Base-by-base conservation (phyloP, 2,797 vertebrate genomes). In the Pagetopsis macropterus region DNA sequence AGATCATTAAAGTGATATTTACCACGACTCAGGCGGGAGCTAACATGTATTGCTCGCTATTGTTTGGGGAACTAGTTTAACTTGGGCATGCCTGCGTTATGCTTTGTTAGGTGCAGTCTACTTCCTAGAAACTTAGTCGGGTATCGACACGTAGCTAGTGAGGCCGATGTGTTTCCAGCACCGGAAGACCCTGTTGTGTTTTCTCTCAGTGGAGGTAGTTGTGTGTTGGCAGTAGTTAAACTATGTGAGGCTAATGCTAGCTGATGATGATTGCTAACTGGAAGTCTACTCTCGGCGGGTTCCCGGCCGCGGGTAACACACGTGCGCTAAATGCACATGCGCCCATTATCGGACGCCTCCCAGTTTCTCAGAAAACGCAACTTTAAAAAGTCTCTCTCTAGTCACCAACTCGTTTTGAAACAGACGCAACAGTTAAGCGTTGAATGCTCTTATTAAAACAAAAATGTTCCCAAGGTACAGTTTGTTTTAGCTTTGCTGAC, bases 51-150 rank as follows among this genome's bases (percentile, higher is more conserved):
- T 56, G 62, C 33, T 78, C 76, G 81, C 85, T 88, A 86, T 92
- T 92, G 92, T 92, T 90, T 87, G 69, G 70, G 72, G 72, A 89
- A 92, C 84, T 89, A 91, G 85, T 90, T 91, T 55, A 91, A 93
- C 82, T 91, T 91, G 65, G 27, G 76, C 81, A 82, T 90, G 85
- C 84, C 87, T 37, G 33, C 33, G 33, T 37, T 81, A 15, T 63
- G 88, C 82, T 88, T 87, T 88, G 85, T 90, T 76, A 62, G 69
- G 75, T 75, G 58, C 70, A 54, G 70, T 66, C 82, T 70, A 88
- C 86, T 92, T 90, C 83, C 79, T 76, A 68, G 37, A 74, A 84
- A 87, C 79, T 81, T 81, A n/a, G 17, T 23, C 46, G 9, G 52
- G 1, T 52, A 54, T 15, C 49, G 64, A 65, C 56, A 46, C 19